A percentile compares a stretch with the other conserved stretches of the same genome.
phyloP scores from a whole-genome alignment of 2,113 vertebrate species.

The Microcebus griseorufus region DNA sequence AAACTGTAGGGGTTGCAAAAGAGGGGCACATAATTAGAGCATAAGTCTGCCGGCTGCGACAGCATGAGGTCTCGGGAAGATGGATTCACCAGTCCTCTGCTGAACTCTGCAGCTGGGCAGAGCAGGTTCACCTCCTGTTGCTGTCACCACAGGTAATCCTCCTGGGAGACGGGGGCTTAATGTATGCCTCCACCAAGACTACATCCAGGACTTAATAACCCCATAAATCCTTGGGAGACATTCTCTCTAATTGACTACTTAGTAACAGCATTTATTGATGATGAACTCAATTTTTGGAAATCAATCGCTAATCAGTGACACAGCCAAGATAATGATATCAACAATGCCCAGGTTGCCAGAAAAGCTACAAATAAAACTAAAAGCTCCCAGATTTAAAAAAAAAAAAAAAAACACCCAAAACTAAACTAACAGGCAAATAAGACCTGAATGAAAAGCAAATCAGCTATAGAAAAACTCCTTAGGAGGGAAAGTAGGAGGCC shows the following conservation, averaged over 20 bases:
- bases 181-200: background rate
- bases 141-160: background rate
- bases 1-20: slow-evolving; percentile 22
- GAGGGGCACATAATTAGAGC: background rate
- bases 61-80: background rate
- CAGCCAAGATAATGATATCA: slow-evolving; percentile 30
- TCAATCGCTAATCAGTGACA: slow-evolving; percentile 56
- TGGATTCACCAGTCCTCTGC: background rate
- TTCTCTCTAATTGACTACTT: slow-evolving; percentile 27
- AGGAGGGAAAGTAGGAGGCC: background rate
- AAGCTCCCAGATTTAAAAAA: background rate
- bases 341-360: background rate
- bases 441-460: background rate
- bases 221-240: background rate
- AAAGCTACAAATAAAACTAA: background rate
- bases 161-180: background rate
- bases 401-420: background rate
- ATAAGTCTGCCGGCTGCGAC: background rate
- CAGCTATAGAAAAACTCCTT: background rate
- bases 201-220: background rate
- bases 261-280: slow-evolving; percentile 18
- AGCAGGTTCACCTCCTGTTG: background rate
- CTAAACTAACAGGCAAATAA: background rate
- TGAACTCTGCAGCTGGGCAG: background rate
- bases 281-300: slow-evolving; percentile 45